Percentiles rank a stretch among this genome's conserved stretches.
Evolutionary conservation across 2,797 vertebrate genomes (phyloP).

Genomic region (Benthosema pterotum): DNA sequence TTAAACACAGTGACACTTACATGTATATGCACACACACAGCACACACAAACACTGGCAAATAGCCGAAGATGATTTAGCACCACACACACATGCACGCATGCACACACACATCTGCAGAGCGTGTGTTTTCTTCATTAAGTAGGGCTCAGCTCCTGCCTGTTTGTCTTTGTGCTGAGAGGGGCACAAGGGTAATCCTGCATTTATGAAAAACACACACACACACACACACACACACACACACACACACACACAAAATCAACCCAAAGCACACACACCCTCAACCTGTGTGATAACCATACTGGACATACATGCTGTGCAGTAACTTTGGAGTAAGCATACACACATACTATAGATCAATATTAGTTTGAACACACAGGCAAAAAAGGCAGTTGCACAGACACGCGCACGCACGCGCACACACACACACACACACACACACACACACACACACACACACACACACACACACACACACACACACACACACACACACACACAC

Average conservation of each 20-base stretch:
- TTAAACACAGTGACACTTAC: neutral
- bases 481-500: neutral
- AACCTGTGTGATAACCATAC: too few species aligned
- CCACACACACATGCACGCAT: neutral
- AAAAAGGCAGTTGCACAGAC: too few species aligned
- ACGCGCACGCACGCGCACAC: neutral
- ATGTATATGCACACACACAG: neutral
- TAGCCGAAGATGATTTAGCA: neutral
- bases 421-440: too few species aligned
- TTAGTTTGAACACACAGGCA: too few species aligned
- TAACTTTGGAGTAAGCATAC: neutral
- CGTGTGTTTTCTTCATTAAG: constrained; percentile 42
- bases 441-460: neutral
- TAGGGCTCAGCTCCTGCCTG: constrained; percentile 45
- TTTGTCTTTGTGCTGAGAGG: constrained; percentile 50
- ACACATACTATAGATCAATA: neutral
- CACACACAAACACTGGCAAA: neutral
- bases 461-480: neutral
- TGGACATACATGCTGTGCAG: too few species aligned
- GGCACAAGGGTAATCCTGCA: constrained; percentile 49
- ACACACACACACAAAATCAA: constrained; percentile 2
- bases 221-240: constrained; percentile 15
- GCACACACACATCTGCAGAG: constrained; percentile 16
- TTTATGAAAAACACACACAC: constrained; percentile 55
- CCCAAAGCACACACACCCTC: too few species aligned